A percentile compares a stretch with the other conserved stretches of the same genome.
Evolutionary conservation across 2,888 invertebrate genomes (phyloP).

Genomic region (Nyleta sp.): DNA sequence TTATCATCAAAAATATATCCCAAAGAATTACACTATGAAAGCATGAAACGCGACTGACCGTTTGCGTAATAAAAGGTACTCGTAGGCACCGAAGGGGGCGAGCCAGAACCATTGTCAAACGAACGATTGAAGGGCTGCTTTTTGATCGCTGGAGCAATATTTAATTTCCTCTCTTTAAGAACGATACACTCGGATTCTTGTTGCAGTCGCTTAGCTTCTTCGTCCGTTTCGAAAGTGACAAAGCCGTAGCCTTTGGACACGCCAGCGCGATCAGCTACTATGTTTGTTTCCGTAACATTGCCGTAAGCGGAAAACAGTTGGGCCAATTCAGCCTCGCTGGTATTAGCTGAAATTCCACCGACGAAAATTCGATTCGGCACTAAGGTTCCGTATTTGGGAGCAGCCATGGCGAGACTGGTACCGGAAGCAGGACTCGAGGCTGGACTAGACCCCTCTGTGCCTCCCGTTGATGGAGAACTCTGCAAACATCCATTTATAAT

Average conservation of each 20-base stretch:
- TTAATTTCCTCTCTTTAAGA: constrained; percentile 91
- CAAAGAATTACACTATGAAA: background rate
- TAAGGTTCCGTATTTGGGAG: constrained; percentile 87
- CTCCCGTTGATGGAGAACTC: constrained; percentile 79
- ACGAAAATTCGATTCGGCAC: constrained; percentile 98
- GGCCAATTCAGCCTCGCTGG: constrained; percentile 95
- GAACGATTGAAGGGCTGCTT: constrained; percentile 87
- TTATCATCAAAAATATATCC: too few relatives aligned
- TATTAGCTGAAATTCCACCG: constrained; percentile 96
- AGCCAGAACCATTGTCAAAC: constrained; percentile 84
- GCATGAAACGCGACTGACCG: constrained; percentile 75
- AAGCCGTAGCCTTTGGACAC: constrained; percentile 97
- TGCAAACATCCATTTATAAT: constrained; percentile 8
- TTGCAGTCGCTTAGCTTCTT: constrained; percentile 90
- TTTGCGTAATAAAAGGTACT: constrained; percentile 83
- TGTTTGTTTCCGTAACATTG: constrained; percentile 95
- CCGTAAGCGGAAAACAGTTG: constrained; percentile 96
- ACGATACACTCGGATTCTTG: constrained; percentile 89
- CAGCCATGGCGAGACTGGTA: constrained; percentile 80
- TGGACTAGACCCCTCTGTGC: constrained; percentile 81
- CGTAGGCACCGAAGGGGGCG: constrained; percentile 83
- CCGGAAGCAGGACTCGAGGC: constrained; percentile 81
- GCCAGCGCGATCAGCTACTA: constrained; percentile 96
- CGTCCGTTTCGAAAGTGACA: constrained; percentile 93
- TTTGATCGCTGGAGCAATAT: constrained; percentile 93